Evolutionary conservation across 1,140 invertebrate species (phyloP).

Genomic region (Diabrotica virgifera): DNA sequence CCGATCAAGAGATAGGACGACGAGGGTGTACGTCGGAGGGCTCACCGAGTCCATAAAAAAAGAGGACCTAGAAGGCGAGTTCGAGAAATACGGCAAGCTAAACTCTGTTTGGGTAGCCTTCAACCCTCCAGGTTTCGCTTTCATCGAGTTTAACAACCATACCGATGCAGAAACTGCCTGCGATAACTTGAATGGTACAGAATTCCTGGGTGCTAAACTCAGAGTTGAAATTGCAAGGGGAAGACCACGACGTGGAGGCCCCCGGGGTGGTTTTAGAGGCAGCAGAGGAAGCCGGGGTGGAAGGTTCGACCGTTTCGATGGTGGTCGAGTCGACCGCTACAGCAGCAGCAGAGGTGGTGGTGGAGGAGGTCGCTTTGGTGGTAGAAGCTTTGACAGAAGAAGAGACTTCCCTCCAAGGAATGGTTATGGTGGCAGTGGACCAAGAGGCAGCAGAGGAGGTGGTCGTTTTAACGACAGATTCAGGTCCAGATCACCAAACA

Average conservation of each 20-base stretch:
- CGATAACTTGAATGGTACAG: slow-evolving; percentile 84
- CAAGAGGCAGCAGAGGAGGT: slow-evolving; percentile 32
- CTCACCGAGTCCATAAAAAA: slow-evolving; percentile 80
- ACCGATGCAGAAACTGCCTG: slow-evolving; percentile 93
- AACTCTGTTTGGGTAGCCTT: slow-evolving; percentile 91
- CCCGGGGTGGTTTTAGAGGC: slow-evolving; percentile 51
- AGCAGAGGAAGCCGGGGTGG: slow-evolving; percentile 33
- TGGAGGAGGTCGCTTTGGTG: slow-evolving; percentile 28
- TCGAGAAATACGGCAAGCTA: slow-evolving; percentile 67
- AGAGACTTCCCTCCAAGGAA: slow-evolving; percentile 27
- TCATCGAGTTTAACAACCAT: slow-evolving; percentile 95
- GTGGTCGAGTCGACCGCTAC: slow-evolving; percentile 22
- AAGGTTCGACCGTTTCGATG: slow-evolving; percentile 28
- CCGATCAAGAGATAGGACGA: slow-evolving; percentile 55
- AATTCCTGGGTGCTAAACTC: slow-evolving; percentile 74
- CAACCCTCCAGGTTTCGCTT: slow-evolving; percentile 95
- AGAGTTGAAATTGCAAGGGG: slow-evolving; percentile 80
- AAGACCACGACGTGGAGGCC: slow-evolving; percentile 56
- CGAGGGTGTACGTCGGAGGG: slow-evolving; percentile 81
- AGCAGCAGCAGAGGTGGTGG: slow-evolving; percentile 26
- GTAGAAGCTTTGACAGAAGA: slow-evolving; percentile 30
- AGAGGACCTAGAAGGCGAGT: slow-evolving; percentile 86
- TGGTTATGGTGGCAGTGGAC: slow-evolving; percentile 29
- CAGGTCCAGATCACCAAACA: slow-evolving; percentile 43
- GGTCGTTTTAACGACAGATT: slow-evolving; percentile 41